A percentile compares a stretch with the other conserved stretches of the same genome.
These are phyloP conservation scores for Lamellibrachia luymesi DNA, from an alignment of 1,140 invertebrate species.

Conservation along the genomic window DNA sequence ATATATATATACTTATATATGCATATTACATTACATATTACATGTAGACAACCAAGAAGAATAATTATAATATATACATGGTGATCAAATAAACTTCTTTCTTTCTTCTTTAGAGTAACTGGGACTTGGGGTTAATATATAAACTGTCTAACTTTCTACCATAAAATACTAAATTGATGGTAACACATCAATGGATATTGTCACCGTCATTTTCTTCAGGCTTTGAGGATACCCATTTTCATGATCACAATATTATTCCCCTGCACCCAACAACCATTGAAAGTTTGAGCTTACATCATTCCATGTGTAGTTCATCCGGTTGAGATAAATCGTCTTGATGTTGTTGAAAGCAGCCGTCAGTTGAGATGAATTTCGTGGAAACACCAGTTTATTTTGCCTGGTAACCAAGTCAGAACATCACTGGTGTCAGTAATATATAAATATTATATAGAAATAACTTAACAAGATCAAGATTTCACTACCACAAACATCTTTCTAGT, in stretches of 20 bases:
- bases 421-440: neutral
- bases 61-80: too few relatives aligned
- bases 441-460: neutral
- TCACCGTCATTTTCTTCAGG: too few relatives aligned
- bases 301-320: slow-evolving; percentile 74
- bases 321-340: slow-evolving; percentile 69
- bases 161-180: too few relatives aligned
- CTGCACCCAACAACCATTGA: neutral
- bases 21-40: too few relatives aligned
- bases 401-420: slow-evolving; percentile 23
- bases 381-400: slow-evolving; percentile 71
- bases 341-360: slow-evolving; percentile 62
- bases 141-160: too few relatives aligned
- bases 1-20: too few relatives aligned
- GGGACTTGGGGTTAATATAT: too few relatives aligned
- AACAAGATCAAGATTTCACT: neutral
- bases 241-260: neutral
- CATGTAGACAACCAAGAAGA: too few relatives aligned
- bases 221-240: neutral
- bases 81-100: too few relatives aligned
- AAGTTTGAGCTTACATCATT: slow-evolving; percentile 56
- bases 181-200: too few relatives aligned
- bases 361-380: slow-evolving; percentile 60
- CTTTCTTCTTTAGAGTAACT: too few relatives aligned
- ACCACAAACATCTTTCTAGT: neutral